Evolutionary conservation across 2,888 invertebrate species (phyloP).

Genomic region (Chorisops tibialis): DNA sequence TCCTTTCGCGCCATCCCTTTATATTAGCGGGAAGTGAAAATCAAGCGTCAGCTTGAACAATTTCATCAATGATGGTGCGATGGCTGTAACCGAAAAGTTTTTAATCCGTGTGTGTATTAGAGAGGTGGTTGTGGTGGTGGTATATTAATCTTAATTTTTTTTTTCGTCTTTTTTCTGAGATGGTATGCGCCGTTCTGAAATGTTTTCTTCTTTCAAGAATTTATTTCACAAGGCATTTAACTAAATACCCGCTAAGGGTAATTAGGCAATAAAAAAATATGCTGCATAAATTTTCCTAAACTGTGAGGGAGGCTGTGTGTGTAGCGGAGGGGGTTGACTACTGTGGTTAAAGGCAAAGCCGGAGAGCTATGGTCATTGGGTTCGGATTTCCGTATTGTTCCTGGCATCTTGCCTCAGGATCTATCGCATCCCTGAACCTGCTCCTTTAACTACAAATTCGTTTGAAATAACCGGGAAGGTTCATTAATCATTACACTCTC

Average conservation of each 20-base stretch:
- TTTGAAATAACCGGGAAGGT: constrained; percentile 16
- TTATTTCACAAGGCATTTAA: not conserved
- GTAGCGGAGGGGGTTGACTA: not conserved
- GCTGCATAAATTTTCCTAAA: not conserved
- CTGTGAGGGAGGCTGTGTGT: not conserved
- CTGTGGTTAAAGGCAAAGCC: not conserved
- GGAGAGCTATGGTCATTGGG: not conserved
- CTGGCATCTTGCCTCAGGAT: not conserved
- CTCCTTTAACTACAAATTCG: constrained; percentile 9
- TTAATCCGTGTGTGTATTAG: no score
- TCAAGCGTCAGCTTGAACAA: no score
- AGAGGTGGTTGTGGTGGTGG: no score
- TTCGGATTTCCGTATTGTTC: constrained; percentile 3
- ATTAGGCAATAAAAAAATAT: not conserved
- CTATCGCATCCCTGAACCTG: not conserved
- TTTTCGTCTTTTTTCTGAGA: no score
- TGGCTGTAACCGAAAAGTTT: no score
- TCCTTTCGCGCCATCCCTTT: no score
- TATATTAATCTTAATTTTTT: no score
- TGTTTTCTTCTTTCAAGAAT: no score
- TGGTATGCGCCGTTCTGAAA: no score
- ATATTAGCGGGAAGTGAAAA: no score
- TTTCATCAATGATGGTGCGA: no score
- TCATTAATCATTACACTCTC: constrained; percentile 20
- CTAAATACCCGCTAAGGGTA: not conserved